These are phyloP conservation scores for Julus scanicus DNA, from an alignment of 2,888 invertebrate genomes.

Conservation along the genomic window DNA sequence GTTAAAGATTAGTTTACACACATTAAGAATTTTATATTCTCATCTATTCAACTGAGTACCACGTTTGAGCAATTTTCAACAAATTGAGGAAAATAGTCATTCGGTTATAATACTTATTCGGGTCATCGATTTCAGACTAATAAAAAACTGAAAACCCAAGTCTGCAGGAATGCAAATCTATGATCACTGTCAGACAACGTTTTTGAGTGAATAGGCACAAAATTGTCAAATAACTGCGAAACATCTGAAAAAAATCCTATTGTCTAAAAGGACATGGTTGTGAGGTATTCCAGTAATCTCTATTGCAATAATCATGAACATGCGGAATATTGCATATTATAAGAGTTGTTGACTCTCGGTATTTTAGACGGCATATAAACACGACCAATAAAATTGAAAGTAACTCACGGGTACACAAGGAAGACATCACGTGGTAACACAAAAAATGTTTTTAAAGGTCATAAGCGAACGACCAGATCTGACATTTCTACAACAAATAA, in stretches of 20 bases:
- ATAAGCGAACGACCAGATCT: constrained; percentile 28
- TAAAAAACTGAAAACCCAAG: too few species aligned
- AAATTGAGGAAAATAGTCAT: too few species aligned
- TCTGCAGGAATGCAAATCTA: too few species aligned
- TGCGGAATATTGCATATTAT: not conserved
- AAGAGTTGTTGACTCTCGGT: constrained; percentile 11
- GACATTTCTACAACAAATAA: constrained; percentile 22
- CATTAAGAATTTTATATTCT: too few species aligned
- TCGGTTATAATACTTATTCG: too few species aligned
- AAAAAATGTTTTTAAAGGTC: constrained; percentile 14
- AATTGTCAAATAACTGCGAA: not conserved
- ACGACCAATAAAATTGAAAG: constrained; percentile 2
- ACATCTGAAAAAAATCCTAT: not conserved
- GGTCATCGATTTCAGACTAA: too few species aligned
- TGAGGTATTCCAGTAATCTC: not conserved
- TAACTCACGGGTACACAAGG: not conserved
- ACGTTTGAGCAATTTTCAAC: too few species aligned
- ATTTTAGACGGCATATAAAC: constrained; percentile 9
- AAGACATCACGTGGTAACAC: not conserved
- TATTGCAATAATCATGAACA: not conserved
- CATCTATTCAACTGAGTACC: too few species aligned
- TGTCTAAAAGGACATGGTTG: not conserved
- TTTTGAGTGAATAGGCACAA: not conserved
- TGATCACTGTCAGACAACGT: not conserved
- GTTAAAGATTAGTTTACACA: too few species aligned